Conservation (phyloP, 2,797 vertebrate genomes). For the Eulemur mongoz region DNA sequence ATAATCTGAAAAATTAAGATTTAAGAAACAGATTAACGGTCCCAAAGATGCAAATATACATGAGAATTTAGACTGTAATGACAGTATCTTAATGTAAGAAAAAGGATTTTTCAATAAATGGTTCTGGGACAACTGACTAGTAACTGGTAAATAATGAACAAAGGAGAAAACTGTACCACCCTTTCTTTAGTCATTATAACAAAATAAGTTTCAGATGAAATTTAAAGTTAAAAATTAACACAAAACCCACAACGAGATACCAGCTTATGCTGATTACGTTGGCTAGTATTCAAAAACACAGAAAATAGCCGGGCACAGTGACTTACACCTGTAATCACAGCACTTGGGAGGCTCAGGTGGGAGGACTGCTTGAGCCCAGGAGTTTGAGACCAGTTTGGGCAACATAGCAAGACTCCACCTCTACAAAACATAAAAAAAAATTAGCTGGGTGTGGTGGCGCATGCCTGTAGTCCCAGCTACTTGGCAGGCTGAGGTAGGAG, state of each 20-base stretch:
- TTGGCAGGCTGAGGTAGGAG: too few species aligned
- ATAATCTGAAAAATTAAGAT: neutral
- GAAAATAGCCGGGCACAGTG: neutral
- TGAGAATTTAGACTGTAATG: neutral
- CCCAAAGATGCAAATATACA: neutral
- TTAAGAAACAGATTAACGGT: neutral
- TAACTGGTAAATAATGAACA: neutral
- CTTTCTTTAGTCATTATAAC: neutral
- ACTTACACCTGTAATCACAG: neutral
- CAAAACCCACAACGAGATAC: neutral
- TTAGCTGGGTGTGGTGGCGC: too few species aligned
- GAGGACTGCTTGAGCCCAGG: too few species aligned
- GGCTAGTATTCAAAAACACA: neutral
- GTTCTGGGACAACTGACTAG: neutral
- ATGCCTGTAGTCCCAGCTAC: too few species aligned
- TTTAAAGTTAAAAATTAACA: neutral
- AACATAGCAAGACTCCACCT: too few species aligned
- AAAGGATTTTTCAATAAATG: neutral
- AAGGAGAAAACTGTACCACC: neutral
- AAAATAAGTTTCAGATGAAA: neutral
- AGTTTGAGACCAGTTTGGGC: too few species aligned
- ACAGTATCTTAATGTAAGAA: neutral
- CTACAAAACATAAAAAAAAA: too few species aligned
- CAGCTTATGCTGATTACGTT: neutral
- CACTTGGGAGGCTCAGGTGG: too few species aligned